Conservation (phyloP, 2,888 invertebrate species). For the Xestia c-nigrum region DNA sequence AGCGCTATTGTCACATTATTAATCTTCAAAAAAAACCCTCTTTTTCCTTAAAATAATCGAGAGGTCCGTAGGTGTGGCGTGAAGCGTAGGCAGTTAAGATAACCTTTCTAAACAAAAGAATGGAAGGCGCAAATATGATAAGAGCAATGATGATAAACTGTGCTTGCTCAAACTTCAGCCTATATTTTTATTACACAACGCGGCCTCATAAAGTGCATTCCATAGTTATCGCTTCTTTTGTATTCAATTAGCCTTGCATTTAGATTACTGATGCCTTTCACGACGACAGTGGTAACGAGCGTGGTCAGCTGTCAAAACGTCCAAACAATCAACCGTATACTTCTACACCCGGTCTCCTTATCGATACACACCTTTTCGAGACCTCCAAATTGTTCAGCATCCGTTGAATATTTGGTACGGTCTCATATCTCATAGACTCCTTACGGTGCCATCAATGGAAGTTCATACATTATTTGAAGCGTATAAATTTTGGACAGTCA, state of each 20-base stretch:
- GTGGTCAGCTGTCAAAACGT: slow-evolving; percentile 90
- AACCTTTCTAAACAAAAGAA: slow-evolving; percentile 74
- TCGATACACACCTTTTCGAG: slow-evolving; percentile 54
- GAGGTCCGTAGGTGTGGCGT: slow-evolving; percentile 64
- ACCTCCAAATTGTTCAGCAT: slow-evolving; percentile 47
- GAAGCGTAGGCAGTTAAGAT: slow-evolving; percentile 67
- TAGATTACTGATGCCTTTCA: slow-evolving; percentile 89
- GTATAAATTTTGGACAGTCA: slow-evolving; percentile 63
- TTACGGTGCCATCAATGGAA: slow-evolving; percentile 68
- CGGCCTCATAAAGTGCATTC: slow-evolving; percentile 85
- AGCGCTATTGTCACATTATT: neutral
- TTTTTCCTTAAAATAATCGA: slow-evolving; percentile 31
- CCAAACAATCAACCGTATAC: slow-evolving; percentile 87
- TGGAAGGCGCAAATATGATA: slow-evolving; percentile 76
- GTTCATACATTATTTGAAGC: slow-evolving; percentile 8
- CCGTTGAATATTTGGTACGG: slow-evolving; percentile 55
- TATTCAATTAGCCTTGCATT: slow-evolving; percentile 90
- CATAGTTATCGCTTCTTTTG: slow-evolving; percentile 88
- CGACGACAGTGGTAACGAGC: slow-evolving; percentile 89
- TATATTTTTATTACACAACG: slow-evolving; percentile 78
- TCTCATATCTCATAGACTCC: neutral
- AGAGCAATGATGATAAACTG: slow-evolving; percentile 65
- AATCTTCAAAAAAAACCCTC: neutral
- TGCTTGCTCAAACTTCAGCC: slow-evolving; percentile 69
- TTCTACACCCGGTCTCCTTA: slow-evolving; percentile 65